These are phyloP conservation scores for Trididemnum nubilum DNA, from an alignment of 23 tunicate genomes.

Conservation along the genomic window DNA sequence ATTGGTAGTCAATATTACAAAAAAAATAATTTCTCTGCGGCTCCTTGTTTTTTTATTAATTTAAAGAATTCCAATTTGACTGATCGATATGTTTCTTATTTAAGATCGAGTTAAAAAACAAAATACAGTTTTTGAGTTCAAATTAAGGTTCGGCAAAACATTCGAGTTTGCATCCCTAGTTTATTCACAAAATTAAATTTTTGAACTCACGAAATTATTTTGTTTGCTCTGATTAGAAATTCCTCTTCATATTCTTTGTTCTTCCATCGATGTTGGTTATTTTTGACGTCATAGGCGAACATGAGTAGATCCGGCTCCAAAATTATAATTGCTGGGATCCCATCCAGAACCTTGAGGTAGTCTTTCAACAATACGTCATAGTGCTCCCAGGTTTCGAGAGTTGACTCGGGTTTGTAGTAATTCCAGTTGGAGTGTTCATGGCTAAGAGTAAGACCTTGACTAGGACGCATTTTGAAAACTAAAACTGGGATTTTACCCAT, in stretches of 20 bases:
- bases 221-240: conserved; percentile 66
- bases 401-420: conserved; percentile 70
- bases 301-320: conserved; percentile 84
- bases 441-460: conserved; percentile 45
- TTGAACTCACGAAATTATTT: conserved; percentile 52
- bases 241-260: conserved; percentile 76
- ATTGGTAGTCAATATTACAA: no score
- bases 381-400: conserved; percentile 54
- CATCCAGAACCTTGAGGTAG: conserved; percentile 31
- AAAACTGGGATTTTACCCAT: conserved; percentile 62
- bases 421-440: conserved; percentile 47
- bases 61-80: no score
- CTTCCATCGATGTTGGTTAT: conserved; percentile 69
- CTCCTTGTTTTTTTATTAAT: no score
- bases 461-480: conserved; percentile 82
- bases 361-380: conserved; percentile 64
- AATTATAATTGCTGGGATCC: conserved; percentile 73
- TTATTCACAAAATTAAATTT: no score
- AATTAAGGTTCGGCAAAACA: no score
- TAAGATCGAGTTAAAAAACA: no score
- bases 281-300: conserved; percentile 54
- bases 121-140: no score
- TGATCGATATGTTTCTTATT: no score
- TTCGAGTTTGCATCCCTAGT: no score
- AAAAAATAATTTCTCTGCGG: no score